Percentiles rank a stretch among this genome's conserved stretches.
phyloP scores from a whole-genome alignment of 2,113 vertebrate genomes.

The Bettongia penicillata region DNA sequence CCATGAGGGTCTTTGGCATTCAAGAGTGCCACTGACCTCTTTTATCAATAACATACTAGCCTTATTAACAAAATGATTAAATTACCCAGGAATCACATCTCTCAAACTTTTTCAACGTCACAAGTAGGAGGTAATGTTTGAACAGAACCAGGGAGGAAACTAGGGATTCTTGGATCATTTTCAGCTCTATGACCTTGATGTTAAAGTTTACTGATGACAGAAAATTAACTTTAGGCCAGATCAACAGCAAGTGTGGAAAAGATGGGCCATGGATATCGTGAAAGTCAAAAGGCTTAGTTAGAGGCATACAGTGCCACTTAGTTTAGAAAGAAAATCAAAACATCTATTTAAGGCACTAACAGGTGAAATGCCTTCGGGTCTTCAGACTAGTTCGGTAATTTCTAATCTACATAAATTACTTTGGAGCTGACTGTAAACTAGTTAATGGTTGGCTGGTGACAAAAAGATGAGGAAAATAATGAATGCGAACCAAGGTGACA shows the following conservation, averaged over 20 bases:
- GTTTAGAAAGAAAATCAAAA: slow-evolving; percentile 47
- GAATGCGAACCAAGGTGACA: slow-evolving; percentile 56
- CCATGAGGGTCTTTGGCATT: no score
- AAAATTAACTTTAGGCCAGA: background rate
- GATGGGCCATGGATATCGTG: background rate
- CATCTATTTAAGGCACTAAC: slow-evolving; percentile 31
- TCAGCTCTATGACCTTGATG: background rate
- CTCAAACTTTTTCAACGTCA: no score
- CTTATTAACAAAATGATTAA: no score
- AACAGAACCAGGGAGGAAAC: background rate
- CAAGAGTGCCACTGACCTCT: no score
- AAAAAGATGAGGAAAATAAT: slow-evolving; percentile 72
- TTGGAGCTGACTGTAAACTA: slow-evolving; percentile 74
- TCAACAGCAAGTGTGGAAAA: slow-evolving; percentile 24
- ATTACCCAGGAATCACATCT: no score
- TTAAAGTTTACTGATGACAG: background rate
- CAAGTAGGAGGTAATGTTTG: background rate
- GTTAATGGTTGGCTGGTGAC: slow-evolving; percentile 70
- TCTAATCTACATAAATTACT: slow-evolving; percentile 79
- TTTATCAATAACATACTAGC: no score
- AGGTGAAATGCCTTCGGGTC: slow-evolving; percentile 68
- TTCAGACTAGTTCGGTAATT: slow-evolving; percentile 71
- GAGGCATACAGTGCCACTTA: background rate
- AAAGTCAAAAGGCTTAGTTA: background rate
- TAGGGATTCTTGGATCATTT: background rate